A percentile compares a stretch with the other conserved stretches of the same genome.
Evolutionary conservation across 1,140 invertebrate species (phyloP).

Genomic region (Cherax quadricarinatus): DNA sequence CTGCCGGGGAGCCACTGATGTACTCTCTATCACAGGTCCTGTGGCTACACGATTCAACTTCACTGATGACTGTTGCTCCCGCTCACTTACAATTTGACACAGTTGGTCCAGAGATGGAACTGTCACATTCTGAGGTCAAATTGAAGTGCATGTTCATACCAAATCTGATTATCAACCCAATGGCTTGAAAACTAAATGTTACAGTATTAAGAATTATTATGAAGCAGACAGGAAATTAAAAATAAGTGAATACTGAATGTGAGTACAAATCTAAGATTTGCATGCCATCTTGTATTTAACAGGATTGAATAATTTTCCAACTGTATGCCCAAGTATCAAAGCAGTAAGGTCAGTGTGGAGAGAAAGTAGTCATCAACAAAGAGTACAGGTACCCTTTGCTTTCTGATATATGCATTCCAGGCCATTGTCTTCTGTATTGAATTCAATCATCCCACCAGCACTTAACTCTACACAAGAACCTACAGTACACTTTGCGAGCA

Average conservation of each 20-base stretch:
- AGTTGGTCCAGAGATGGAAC: conserved; percentile 66
- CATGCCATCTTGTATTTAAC: no score
- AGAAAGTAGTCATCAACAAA: no score
- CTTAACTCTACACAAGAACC: no score
- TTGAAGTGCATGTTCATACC: not conserved
- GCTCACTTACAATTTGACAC: conserved; percentile 64
- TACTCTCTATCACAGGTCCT: conserved; percentile 75
- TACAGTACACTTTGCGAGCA: no score
- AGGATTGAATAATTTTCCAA: no score
- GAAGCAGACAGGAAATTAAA: not conserved
- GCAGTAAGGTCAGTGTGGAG: no score
- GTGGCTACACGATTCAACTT: conserved; percentile 40
- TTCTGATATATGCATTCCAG: no score
- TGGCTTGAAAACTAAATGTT: not conserved
- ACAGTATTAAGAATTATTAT: no score
- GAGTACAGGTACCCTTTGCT: no score
- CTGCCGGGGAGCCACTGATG: conserved; percentile 90
- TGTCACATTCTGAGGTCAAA: conserved; percentile 47
- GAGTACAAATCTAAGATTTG: not conserved
- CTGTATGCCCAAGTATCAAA: no score
- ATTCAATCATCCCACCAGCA: no score
- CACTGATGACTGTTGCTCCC: conserved; percentile 61
- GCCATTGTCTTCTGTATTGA: no score
- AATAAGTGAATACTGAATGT: not conserved
- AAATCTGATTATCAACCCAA: not conserved